A percentile compares a stretch with the other conserved stretches of the same genome.
phyloP scores from a whole-genome alignment of 2,113 vertebrate genomes.

The Scolopax mira region DNA sequence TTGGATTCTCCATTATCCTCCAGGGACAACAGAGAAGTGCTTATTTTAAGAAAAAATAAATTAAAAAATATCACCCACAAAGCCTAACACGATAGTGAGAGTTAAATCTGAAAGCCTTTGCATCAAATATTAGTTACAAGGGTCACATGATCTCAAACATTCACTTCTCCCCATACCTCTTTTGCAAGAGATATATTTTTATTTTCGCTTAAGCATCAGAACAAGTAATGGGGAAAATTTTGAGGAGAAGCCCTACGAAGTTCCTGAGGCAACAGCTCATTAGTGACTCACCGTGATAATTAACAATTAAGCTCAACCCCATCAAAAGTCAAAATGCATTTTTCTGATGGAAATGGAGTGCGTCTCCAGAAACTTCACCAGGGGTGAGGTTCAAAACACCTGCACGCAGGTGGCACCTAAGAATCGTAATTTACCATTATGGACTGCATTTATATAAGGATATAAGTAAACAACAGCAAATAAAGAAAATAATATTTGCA shows the following conservation, averaged over 20 bases:
- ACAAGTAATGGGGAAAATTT: slow-evolving; percentile 15
- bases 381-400: not conserved
- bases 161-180: not conserved
- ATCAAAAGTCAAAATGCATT: slow-evolving; percentile 37
- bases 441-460: not conserved
- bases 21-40: not conserved
- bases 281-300: slow-evolving; percentile 33
- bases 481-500: not conserved
- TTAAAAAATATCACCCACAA: not conserved
- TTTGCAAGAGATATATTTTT: slow-evolving; percentile 25
- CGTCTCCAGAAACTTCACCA: not conserved
- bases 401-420: not conserved
- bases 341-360: not conserved
- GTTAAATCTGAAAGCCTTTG: not conserved
- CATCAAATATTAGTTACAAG: not conserved
- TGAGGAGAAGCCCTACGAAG: not conserved
- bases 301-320: slow-evolving; percentile 45
- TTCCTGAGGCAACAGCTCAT: slow-evolving; percentile 49
- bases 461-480: slow-evolving; percentile 23
- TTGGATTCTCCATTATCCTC: not conserved
- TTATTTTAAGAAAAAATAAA: not conserved
- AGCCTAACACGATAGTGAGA: not conserved
- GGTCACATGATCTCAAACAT: not conserved
- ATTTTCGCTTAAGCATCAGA: slow-evolving; percentile 45
- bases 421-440: not conserved